These are phyloP conservation scores for Glaucopsyche alexis DNA, from an alignment of 2,888 invertebrate species.

Conservation along the genomic window DNA sequence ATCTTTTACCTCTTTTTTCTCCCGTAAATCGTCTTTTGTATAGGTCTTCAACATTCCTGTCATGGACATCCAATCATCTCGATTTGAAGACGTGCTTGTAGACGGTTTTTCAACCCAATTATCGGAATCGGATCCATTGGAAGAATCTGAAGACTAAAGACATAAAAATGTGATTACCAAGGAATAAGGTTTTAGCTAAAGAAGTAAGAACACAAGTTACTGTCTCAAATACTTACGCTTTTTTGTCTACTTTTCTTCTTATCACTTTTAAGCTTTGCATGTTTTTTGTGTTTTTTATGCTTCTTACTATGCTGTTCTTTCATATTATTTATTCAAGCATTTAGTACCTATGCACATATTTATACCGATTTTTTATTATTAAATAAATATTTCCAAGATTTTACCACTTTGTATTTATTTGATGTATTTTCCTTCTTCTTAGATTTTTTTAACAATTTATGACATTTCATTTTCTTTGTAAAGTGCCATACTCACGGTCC, in stretches of 20 bases:
- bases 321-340: constrained; percentile 44
- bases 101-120: constrained; percentile 82
- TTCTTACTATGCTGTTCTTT: constrained; percentile 64
- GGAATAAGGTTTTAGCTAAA: not conserved
- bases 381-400: no score
- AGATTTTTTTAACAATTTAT: not conserved
- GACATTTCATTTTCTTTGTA: no score
- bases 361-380: not conserved
- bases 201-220: no score
- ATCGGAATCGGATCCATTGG: constrained; percentile 61
- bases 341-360: not conserved
- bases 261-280: constrained; percentile 49
- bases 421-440: not conserved
- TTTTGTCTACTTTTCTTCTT: constrained; percentile 47
- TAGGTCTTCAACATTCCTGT: constrained; percentile 74
- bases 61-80: constrained; percentile 91
- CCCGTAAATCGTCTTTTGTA: constrained; percentile 68
- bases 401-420: not conserved
- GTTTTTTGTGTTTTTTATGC: constrained; percentile 57
- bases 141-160: constrained; percentile 55
- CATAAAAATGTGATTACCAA: constrained; percentile 23
- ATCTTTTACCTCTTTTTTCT: constrained; percentile 71
- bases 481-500: no score
- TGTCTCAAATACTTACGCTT: constrained; percentile 49
- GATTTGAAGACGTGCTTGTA: constrained; percentile 47